A percentile compares a stretch with the other conserved stretches of the same genome.
phyloP scores from a whole-genome alignment of 1,140 invertebrate genomes.

The Zaprionus kolodkinae region DNA sequence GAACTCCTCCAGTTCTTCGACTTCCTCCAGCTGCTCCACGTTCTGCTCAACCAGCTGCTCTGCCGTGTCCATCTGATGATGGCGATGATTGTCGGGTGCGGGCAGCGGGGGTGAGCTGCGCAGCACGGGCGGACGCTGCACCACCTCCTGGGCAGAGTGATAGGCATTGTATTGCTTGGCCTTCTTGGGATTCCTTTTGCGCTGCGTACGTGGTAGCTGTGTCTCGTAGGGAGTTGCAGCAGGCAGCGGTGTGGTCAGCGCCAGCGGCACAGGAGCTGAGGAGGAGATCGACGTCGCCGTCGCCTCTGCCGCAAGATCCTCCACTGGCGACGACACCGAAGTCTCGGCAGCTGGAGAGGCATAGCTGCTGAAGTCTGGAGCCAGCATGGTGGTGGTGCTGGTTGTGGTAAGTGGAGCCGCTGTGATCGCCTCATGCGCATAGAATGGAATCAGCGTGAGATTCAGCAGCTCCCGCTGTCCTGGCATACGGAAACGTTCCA shows the following conservation, averaged over 20 bases:
- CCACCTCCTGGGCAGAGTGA: constrained; percentile 69
- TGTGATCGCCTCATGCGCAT: constrained; percentile 75
- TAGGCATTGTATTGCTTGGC: constrained; percentile 70
- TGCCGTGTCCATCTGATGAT: constrained; percentile 4
- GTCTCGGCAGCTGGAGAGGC: not conserved
- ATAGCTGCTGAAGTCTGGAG: not conserved
- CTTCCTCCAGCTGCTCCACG: constrained; percentile 1
- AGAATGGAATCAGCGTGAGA: constrained; percentile 75
- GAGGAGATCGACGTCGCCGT: not conserved
- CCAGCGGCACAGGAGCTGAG: constrained; percentile 2
- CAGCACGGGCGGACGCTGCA: constrained; percentile 60
- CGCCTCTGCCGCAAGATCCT: not conserved
- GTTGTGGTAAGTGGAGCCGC: not conserved
- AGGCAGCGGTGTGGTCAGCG: constrained; percentile 23
- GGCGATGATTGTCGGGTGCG: constrained; percentile 49
- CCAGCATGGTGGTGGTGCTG: no score
- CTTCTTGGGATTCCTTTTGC: constrained; percentile 58
- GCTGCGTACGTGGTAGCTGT: constrained; percentile 42
- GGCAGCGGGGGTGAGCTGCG: constrained; percentile 9
- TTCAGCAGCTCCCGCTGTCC: constrained; percentile 53
- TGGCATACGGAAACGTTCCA: constrained; percentile 67
- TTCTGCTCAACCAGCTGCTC: not conserved
- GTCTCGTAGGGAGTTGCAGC: constrained; percentile 43
- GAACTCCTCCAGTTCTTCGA: constrained; percentile 1
- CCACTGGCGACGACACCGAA: not conserved